phyloP scores from a whole-genome alignment of 2,797 vertebrate genomes.

The Microctenopoma lineatum region DNA sequence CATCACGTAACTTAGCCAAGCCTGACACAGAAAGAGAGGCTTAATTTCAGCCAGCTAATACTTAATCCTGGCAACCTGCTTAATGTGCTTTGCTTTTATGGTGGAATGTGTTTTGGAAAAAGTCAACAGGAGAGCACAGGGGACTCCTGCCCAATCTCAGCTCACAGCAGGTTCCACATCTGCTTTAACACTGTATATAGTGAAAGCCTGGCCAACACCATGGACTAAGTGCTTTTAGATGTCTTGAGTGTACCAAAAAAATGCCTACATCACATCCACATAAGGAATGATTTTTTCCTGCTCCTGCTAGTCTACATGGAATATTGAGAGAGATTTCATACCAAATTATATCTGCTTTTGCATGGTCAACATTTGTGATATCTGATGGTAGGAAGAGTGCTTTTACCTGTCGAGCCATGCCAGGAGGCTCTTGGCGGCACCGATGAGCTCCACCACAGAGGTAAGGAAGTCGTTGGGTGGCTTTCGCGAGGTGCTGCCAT shows the following conservation, averaged over 20 bases:
- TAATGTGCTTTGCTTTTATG: constrained; percentile 49
- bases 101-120: constrained; percentile 30
- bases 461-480: constrained; percentile 97
- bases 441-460: constrained; percentile 96
- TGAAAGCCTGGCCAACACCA: background rate
- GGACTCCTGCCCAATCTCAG: background rate
- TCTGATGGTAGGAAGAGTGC: background rate
- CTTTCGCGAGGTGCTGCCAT: constrained; percentile 87
- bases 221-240: background rate
- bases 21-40: constrained; percentile 35
- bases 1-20: constrained; percentile 28
- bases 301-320: background rate
- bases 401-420: constrained; percentile 94
- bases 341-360: background rate
- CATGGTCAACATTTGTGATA: background rate
- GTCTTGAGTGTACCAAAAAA: background rate
- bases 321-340: background rate
- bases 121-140: constrained; percentile 27
- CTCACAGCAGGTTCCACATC: background rate
- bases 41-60: constrained; percentile 46
- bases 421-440: constrained; percentile 93
- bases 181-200: background rate
- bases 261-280: background rate
- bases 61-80: constrained; percentile 53
- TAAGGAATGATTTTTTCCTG: background rate